phyloP scores from a whole-genome alignment of 2,113 vertebrate genomes.

The Numenius arquata region DNA sequence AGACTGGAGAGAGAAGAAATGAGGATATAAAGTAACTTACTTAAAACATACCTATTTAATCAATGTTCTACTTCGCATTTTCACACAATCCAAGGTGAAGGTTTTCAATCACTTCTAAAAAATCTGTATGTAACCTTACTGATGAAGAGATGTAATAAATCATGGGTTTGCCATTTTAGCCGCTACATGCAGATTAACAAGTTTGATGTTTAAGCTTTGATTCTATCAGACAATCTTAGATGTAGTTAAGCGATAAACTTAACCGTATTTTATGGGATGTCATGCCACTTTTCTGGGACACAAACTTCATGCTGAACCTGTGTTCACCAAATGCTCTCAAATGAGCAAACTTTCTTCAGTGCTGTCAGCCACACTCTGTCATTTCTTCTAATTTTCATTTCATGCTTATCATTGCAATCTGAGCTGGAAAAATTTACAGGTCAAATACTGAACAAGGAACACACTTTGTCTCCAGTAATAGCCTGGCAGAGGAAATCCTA shows the following conservation, averaged over 20 bases:
- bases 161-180: background rate
- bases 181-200: background rate
- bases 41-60: constrained; percentile 21
- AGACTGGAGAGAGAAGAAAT: background rate
- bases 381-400: background rate
- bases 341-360: background rate
- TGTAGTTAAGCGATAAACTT: background rate
- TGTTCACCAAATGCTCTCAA: background rate
- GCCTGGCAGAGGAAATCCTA: background rate
- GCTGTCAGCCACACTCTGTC: background rate
- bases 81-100: background rate
- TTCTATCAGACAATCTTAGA: background rate
- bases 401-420: background rate
- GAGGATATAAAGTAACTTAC: background rate
- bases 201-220: background rate
- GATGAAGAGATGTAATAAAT: background rate
- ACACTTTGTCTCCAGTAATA: background rate
- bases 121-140: background rate
- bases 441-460: background rate
- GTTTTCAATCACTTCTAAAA: background rate
- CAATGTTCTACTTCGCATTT: background rate
- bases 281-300: background rate
- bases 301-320: background rate
- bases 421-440: background rate
- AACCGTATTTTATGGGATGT: background rate